phyloP scores from a whole-genome alignment of 2,797 vertebrate genomes.

The Staurois parvus region DNA sequence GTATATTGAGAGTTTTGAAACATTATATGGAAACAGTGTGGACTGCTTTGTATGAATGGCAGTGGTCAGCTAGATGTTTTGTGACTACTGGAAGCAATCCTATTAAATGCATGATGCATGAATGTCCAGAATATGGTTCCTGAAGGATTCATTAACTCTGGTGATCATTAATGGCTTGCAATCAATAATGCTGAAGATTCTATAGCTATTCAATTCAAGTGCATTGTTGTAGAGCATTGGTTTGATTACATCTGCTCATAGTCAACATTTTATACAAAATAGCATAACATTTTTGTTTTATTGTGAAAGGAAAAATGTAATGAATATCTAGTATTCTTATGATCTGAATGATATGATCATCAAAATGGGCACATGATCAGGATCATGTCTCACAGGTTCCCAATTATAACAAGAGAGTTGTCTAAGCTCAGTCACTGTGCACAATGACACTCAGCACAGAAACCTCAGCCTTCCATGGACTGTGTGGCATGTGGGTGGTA shows the following conservation, averaged over 20 bases:
- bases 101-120: slow-evolving; percentile 52
- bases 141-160: slow-evolving; percentile 51
- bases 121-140: slow-evolving; percentile 38
- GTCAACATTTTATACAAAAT: no score
- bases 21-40: slow-evolving; percentile 2
- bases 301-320: no score
- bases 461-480: no score
- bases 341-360: no score
- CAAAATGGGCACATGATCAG: no score
- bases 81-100: slow-evolving; percentile 29
- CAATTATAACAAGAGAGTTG: no score
- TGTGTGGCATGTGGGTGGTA: no score
- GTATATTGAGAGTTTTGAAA: background rate
- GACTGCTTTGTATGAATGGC: background rate
- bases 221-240: slow-evolving; percentile 12
- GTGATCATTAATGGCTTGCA: slow-evolving; percentile 44
- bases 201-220: slow-evolving; percentile 25
- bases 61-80: slow-evolving; percentile 13
- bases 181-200: slow-evolving; percentile 23
- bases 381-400: no score
- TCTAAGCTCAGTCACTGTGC: no score
- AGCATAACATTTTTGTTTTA: no score
- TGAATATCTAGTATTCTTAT: no score
- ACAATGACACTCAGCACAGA: no score
- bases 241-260: background rate